phyloP scores from a whole-genome alignment of 2,113 vertebrate species.

The Tringa solitaria region DNA sequence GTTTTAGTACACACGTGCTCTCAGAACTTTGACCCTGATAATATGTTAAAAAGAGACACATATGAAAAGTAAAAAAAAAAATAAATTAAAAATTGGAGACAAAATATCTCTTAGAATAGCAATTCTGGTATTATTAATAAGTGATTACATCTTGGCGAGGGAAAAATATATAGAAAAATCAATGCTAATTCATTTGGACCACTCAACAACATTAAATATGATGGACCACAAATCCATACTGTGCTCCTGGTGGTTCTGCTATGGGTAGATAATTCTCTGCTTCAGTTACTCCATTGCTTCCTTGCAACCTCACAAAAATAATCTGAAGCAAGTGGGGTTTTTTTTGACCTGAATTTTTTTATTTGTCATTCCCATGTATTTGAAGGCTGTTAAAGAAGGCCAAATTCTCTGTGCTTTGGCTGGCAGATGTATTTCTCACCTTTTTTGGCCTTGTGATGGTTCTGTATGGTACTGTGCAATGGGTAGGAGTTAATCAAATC shows the following conservation, averaged over 20 bases:
- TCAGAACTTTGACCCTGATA: not conserved
- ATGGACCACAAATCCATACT: not conserved
- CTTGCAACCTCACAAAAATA: not conserved
- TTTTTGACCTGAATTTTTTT: not conserved
- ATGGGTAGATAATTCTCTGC: not conserved
- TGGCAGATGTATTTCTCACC: not conserved
- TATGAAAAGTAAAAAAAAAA: not conserved
- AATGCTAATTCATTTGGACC: constrained; percentile 31
- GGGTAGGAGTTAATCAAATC: not conserved
- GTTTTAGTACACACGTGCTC: not conserved
- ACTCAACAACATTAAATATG: not conserved
- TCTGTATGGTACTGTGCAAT: not conserved
- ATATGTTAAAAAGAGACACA: not conserved
- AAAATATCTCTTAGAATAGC: not conserved
- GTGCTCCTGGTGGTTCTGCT: not conserved
- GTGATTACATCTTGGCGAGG: constrained; percentile 2
- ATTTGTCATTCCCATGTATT: not conserved
- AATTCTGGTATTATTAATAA: not conserved
- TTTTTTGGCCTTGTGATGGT: not conserved
- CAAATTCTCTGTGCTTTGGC: not conserved
- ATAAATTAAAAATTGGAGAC: not conserved
- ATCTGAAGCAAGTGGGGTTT: not conserved
- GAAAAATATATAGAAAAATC: constrained; percentile 35
- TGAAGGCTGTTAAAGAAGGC: not conserved
- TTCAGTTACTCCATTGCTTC: not conserved